Percentiles rank a stretch among this genome's conserved stretches.
These are phyloP conservation scores for Equus quagga DNA, from an alignment of 2,113 vertebrate genomes.

Conservation along the genomic window DNA sequence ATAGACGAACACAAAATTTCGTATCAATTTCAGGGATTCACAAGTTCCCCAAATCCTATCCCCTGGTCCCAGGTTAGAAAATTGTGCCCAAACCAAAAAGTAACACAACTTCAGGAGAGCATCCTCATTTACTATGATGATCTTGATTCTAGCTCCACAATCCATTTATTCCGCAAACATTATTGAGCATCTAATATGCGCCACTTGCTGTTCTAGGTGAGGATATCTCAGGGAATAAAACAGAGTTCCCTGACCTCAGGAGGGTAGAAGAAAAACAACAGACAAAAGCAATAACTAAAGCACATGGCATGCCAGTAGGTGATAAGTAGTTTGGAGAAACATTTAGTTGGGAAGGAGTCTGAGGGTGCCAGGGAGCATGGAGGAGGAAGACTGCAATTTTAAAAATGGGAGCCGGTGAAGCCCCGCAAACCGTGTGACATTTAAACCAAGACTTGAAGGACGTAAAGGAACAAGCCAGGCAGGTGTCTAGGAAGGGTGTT, in stretches of 20 bases:
- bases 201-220: background rate
- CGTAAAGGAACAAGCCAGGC: background rate
- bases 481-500: background rate
- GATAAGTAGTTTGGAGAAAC: background rate
- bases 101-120: background rate
- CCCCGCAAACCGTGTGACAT: background rate
- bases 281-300: background rate
- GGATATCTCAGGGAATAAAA: background rate
- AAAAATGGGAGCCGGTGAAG: background rate
- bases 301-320: background rate
- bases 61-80: background rate
- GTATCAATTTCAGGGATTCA: background rate
- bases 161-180: background rate
- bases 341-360: background rate
- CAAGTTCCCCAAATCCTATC: background rate
- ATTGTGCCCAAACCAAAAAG: constrained; percentile 5
- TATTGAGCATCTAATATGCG: background rate
- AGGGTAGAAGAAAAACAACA: background rate
- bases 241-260: background rate
- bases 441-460: background rate
- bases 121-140: background rate
- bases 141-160: background rate
- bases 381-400: background rate
- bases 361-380: background rate
- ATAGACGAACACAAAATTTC: background rate